Evolutionary conservation across 2,888 invertebrate genomes (phyloP).

Genomic region (Gortyna flavago): DNA sequence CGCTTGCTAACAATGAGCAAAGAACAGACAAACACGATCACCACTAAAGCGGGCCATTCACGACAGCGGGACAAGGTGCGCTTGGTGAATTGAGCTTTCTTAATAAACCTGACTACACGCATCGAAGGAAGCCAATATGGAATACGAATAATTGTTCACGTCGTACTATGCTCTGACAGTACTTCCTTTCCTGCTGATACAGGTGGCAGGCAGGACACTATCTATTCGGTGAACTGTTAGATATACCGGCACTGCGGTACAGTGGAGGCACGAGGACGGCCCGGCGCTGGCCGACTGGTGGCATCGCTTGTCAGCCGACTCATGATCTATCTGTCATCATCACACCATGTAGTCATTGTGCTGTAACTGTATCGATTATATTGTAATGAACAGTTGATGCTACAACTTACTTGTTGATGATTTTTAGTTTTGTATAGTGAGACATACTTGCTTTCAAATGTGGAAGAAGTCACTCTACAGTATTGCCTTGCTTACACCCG

Average conservation of each 20-base stretch:
- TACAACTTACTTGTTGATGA: constrained; percentile 87
- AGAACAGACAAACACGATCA: constrained; percentile 71
- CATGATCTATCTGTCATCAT: constrained; percentile 83
- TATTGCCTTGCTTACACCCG: constrained; percentile 90
- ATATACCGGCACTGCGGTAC: constrained; percentile 51
- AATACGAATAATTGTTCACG: constrained; percentile 64
- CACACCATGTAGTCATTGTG: constrained; percentile 87
- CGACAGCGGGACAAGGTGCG: constrained; percentile 79
- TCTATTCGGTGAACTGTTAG: constrained; percentile 46
- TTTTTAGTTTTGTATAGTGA: constrained; percentile 90
- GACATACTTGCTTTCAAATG: constrained; percentile 89
- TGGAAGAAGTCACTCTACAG: constrained; percentile 90
- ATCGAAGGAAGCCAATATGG: constrained; percentile 72
- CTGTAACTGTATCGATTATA: constrained; percentile 85
- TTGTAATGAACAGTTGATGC: constrained; percentile 88
- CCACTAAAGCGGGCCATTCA: constrained; percentile 72
- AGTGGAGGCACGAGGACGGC: constrained; percentile 60
- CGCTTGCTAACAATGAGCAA: constrained; percentile 78
- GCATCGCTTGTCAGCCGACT: constrained; percentile 78
- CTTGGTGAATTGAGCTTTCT: constrained; percentile 79
- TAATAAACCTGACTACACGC: constrained; percentile 74
- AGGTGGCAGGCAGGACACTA: constrained; percentile 64
- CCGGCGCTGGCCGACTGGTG: constrained; percentile 65
- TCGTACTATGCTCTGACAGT: constrained; percentile 46
- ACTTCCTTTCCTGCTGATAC: constrained; percentile 70